Base-by-base conservation (phyloP, 2,888 invertebrate species). In the Amblyjoppa fuscipennis region DNA sequence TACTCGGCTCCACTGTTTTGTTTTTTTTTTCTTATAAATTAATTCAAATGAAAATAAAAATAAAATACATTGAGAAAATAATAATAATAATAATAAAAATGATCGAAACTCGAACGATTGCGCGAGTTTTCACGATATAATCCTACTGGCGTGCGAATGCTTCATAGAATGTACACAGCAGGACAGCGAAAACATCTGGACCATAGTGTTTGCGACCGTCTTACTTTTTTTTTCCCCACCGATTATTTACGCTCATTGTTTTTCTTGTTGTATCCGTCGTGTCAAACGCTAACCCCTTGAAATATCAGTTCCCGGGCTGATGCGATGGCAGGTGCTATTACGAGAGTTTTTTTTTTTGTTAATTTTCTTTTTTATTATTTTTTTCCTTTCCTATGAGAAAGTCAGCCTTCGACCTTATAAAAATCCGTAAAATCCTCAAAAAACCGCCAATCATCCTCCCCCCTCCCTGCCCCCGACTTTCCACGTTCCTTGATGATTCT, bases 131-230 rank as follows among this genome's bases (percentile, higher is more conserved):
- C 90, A 90, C 88, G 88, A 56, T 59, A 59, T 28, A 59, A 59
- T 59, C 59, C 59, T 59, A 59, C 59, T 28, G 59, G 88, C 88
- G 87, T 90, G 86, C 87, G 87, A 91, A 91, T 91, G 88, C 87
- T 92, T 87, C 88, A 85, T 83, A 91, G 89, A 90, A 91, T 90
- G 88, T 90, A 91, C 90, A 92, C 89, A 86, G 73, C 87, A 89
- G 89, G 90, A 91, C 90, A 92, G 89, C 85, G 90, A 90, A 91
- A 90, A 91, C 90, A 89, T 91, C 90, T 91, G 90, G 88, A 93
- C 91, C 91, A 89, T 86, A 89, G 88, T 89, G 83, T 90, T 88
- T 53, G 38, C 61, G 71, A 61, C 79, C 71, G 41, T 73, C 61
- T 13, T 4, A 31, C 31, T 13, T 64, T 31, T 61, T 71, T 73